Percentiles rank a stretch among this genome's conserved stretches.
Conservation (phyloP, 2,888 invertebrate genomes). For the Cephus rjabovi region DNA sequence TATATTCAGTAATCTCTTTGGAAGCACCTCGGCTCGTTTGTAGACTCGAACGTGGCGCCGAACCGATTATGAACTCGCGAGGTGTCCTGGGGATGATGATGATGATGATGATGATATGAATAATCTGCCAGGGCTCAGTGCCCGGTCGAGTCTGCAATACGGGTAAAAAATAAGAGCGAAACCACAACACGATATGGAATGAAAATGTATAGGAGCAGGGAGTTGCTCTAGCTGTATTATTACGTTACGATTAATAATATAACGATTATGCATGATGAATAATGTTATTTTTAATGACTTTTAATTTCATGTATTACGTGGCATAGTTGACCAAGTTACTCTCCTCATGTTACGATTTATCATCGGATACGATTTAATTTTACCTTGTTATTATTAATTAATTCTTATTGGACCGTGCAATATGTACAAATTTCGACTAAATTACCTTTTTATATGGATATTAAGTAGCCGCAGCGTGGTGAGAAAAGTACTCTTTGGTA, state of each 20-base stretch:
- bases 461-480: slow-evolving; percentile 40
- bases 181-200: not conserved
- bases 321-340: slow-evolving; percentile 29
- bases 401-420: slow-evolving; percentile 59
- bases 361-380: slow-evolving; percentile 33
- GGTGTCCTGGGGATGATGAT: not conserved
- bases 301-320: slow-evolving; percentile 34
- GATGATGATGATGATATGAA: too few species aligned
- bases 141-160: not conserved
- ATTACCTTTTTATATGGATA: slow-evolving; percentile 54
- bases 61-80: not conserved
- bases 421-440: slow-evolving; percentile 59
- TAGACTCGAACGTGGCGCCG: not conserved
- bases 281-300: slow-evolving; percentile 38
- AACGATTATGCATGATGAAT: slow-evolving; percentile 43
- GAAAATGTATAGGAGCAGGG: slow-evolving; percentile 40
- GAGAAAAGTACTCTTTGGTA: slow-evolving; percentile 24
- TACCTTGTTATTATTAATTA: slow-evolving; percentile 51
- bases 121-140: not conserved
- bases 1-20: slow-evolving; percentile 31
- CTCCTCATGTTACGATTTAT: slow-evolving; percentile 31
- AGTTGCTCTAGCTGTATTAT: slow-evolving; percentile 46
- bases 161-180: not conserved
- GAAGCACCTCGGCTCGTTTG: slow-evolving; percentile 32
- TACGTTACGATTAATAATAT: slow-evolving; percentile 42